Evolutionary conservation across 2,113 vertebrate genomes (phyloP), one percentile per base, ranked within the genome.

Genomic region (Ameiurus melas): DNA sequence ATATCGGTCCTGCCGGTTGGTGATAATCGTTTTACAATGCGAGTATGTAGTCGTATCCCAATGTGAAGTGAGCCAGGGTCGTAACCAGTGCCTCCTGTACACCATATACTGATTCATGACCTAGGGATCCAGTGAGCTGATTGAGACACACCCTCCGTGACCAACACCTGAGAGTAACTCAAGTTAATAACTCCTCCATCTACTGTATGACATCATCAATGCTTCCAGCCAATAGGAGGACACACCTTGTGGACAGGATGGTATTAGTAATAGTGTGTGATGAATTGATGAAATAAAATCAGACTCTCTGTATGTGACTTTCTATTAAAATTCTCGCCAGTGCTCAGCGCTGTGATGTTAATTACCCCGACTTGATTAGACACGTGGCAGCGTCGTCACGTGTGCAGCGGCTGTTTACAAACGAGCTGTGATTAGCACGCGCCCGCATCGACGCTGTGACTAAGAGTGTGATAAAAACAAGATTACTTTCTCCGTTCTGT

Each of bases 321-420:
- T 17, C 6, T 55, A 66, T 81, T 71, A 57, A 85, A n/a, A 80
- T 80, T 91, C 85, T 87, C 80, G 86, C 30, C 60, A n/a, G 36
- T 57, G 84, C 70, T 87, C 51, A 17, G 36, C 33, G 85, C 8
- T 10, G n/a, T 68, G 85, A 68, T 66, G 85, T 53, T 86, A 86
- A 86, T 86, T 86, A 55, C 14, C 89, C 70, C 36, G 62, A 86
- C 89, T 90, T 91, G 86, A 92, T 91, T 90, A 90, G 77, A 82
- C 62, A 36, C 78, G 20, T 22, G 77, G 79, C 60, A 53, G 85
- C 30, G 14, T 78, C 3, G 36, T 89, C 87, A 85, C 75, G 75
- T 80, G 83, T 13, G 39, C 75, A 17, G 20, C 3, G 19, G 53
- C 10, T 85, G 87, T 88, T 88, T 89, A 89, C 87, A 85, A 89